Base-by-base conservation (phyloP, 1,140 invertebrate species). In the Rhagoletis zephyria region DNA sequence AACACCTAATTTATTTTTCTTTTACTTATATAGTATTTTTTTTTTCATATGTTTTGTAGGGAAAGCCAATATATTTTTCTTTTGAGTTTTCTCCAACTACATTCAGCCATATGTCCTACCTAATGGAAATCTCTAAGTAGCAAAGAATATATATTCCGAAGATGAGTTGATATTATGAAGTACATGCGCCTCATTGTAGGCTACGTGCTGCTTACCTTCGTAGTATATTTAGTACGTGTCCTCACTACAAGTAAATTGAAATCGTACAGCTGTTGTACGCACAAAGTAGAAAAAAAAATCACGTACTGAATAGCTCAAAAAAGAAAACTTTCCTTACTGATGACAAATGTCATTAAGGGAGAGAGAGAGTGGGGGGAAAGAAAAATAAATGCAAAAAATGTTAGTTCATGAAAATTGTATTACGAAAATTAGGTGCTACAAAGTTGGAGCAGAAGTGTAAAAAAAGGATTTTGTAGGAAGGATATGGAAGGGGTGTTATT, bases 211-310 rank as follows among this genome's bases (percentile, higher is more conserved):
- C 74, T 81, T 81, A 81, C 74, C 74, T 81, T 81, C 19, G 48
- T 81, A 10, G 48, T 81, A 10, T 81, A 81, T 81, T 81, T 56
- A 81, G 48, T 81, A 81, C 74, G 74, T 81, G 74, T 81, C 74
- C 74, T 81, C 48, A 81, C 45, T 56, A 81, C 74, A 81, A 81
- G 74, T 56, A 81, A 81, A 81, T 81, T 81, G 74, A 81, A 81
- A 56, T 81, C 12, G 48, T n/a, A 56, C 74, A 81, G 74, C 74
- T 81, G 74, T 81, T 56, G 74, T 59, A 81, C 74, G 48, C 70
- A 51, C 14, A n/a, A 81, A 51, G 10, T 30, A 30, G 74, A 81
- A 51, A 48, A 81, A 81, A 81, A 81, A 81, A 81, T 81, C 74
- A 81, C 74, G 74, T 81, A 81, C 48, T 16, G 9, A 19, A 81